Conservation (phyloP, 2,113 vertebrate species). For the Trogon surrucura region DNA sequence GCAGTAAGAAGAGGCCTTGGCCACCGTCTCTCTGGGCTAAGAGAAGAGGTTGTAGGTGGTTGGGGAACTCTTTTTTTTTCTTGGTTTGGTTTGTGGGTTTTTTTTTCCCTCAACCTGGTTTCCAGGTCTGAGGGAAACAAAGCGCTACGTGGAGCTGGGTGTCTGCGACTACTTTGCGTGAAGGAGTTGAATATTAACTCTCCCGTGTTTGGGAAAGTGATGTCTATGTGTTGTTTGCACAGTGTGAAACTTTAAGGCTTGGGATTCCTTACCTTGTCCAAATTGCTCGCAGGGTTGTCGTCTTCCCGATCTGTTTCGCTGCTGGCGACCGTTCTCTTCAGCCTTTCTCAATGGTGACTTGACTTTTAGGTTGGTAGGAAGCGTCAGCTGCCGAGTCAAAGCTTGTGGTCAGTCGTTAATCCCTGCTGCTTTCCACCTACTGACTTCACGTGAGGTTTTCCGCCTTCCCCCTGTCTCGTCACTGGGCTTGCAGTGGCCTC, state of each 20-base stretch:
- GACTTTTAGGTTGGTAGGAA: neutral
- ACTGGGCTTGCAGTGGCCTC: fast-evolving
- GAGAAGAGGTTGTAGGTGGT: neutral
- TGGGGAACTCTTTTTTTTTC: neutral
- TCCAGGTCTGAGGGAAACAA: too few species aligned
- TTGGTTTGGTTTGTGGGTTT: too few species aligned
- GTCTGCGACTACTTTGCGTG: neutral
- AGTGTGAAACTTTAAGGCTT: fast-evolving
- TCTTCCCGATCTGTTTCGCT: fast-evolving
- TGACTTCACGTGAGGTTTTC: neutral
- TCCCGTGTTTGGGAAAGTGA: fast-evolving
- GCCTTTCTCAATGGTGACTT: neutral
- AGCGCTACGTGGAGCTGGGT: fast-evolving
- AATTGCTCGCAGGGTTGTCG: fast-evolving
- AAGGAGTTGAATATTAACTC: neutral
- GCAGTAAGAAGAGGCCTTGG: too few species aligned
- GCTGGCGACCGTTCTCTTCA: fast-evolving
- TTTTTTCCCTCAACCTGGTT: neutral
- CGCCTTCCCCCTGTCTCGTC: neutral
- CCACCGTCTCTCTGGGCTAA: fast-evolving
- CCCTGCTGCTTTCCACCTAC: neutral
- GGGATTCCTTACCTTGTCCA: neutral
- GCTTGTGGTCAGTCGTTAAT: fast-evolving
- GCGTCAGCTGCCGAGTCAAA: fast-evolving
- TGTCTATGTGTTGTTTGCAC: fast-evolving